Base-by-base conservation (phyloP, 2,113 vertebrate species). In the Solenodon paradoxus region DNA sequence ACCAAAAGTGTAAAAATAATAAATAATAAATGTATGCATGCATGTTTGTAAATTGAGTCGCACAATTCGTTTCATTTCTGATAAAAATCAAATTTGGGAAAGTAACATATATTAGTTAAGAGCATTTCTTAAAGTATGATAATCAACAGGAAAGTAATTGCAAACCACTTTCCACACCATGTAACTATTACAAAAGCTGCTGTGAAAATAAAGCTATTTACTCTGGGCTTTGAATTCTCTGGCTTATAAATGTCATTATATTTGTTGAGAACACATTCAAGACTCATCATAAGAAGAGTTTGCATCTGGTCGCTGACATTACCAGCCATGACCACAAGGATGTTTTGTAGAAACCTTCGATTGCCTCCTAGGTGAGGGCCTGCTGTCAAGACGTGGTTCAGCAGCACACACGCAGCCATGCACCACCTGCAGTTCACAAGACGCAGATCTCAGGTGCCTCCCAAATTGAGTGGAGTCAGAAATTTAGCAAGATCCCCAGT, bases 111-210 rank as follows among this genome's bases (percentile, higher is more conserved):
- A 87, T 30, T 45, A 90, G 30, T 42, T 63, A 72, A 66, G 30
- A 63, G 9, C 9, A 81, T 66, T 47, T 72, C 53, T 88, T 53
- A 8, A 49, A 66, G 77, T 57, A 47, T 6, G 32, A 75, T 16
- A 81, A 40, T 40, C 26, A 85, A 53, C 24, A 32, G 40, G 51
- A 87, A 63, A 38, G n/a, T 78, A 74, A 47, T 38, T 97, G 42
- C 91, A 94, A 79, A 38, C 51, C 5, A 47, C 24, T 83, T 93
- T 57, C 57, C 74, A 55, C 28, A 38, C 4, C 26, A 75, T 35
- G 35, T 92, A 63, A 71, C 24, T 74, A 86, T 68, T 47, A 94
- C 88, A 94, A 96, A 96, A 88, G 24, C 5, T 20, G 15, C 83
- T 83, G 72, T 64, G 19, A 96, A 82, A 85, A 51, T 88, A 64